Evolutionary conservation across 2,113 vertebrate genomes (phyloP), one percentile per base, ranked within the genome.

Genomic region (Tangachromis dhanisi): DNA sequence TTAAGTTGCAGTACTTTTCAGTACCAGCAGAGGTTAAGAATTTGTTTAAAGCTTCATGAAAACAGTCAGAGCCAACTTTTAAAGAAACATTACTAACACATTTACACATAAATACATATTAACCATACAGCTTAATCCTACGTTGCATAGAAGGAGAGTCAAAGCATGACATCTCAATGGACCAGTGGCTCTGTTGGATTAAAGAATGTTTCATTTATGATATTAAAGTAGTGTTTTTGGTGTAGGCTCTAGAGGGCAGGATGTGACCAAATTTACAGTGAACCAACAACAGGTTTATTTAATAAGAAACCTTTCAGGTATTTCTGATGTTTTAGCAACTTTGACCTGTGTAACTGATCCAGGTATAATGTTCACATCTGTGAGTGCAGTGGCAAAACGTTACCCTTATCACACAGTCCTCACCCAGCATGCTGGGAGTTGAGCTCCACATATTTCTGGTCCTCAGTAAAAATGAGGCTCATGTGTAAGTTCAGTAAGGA

Each of bases 11-110:
- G 55, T 57, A 57, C 0, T 59, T 59, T 59, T 2, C 55, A 59
- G 55, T 31, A 59, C 55, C 0, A 59, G 55, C 55, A 59, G 26
- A 59, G 55, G 55, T 59, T 59, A 59, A 9, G 0, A 31, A 31
- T 31, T 17, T 0, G 0, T 59, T 0, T 59, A 4, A 59, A 59
- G 14, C 26, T 0, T 59, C 55, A 31, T 59, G 55, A 59, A 59
- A 59, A 59, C 26, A 59, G 55, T 59, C 55, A 59, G 2, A 6
- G 55, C 26, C 55, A 59, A 59, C 55, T 59, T 59, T 59, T 59
- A 59, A 59, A 59, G 26, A 59, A 59, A 4, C 8, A 59, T 9
- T 2, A 6, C 55, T 59, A 31, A 31, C 26, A 31, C 55, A 9
- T 59, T 59, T 59, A 59, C 26, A 9, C 14, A 0, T 59, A 31